Percentiles rank a stretch among this genome's conserved stretches.
Evolutionary conservation across 2,888 invertebrate genomes (phyloP).

Genomic region (Rhingia campestris): DNA sequence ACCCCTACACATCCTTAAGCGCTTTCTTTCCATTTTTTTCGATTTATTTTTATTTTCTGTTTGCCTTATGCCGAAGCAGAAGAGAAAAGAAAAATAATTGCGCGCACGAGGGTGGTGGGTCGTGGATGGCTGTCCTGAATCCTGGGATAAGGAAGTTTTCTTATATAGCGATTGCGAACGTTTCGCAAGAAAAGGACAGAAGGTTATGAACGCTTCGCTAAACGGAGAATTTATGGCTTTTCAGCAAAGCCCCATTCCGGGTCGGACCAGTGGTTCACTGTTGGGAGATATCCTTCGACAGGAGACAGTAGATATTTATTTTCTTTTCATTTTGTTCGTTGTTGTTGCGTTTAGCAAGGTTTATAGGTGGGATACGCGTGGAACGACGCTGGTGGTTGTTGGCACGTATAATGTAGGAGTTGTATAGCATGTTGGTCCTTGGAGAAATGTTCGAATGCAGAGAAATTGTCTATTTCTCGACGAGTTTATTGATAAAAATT

Average conservation of each 20-base stretch:
- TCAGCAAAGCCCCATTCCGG: slow-evolving; percentile 69
- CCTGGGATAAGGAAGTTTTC: slow-evolving; percentile 72
- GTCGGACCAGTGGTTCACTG: slow-evolving; percentile 63
- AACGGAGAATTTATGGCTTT: slow-evolving; percentile 74
- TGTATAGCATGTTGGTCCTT: slow-evolving; percentile 56
- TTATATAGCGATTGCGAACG: slow-evolving; percentile 25
- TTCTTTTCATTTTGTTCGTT: slow-evolving; percentile 39
- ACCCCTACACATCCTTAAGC: slow-evolving; percentile 52
- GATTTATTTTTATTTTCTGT: slow-evolving; percentile 72
- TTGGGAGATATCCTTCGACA: slow-evolving; percentile 70
- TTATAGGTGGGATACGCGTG: slow-evolving; percentile 14
- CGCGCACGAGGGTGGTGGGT: slow-evolving; percentile 22
- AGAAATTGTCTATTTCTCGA: slow-evolving; percentile 69
- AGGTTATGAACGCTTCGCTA: slow-evolving; percentile 75
- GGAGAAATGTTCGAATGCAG: slow-evolving; percentile 64
- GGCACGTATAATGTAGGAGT: slow-evolving; percentile 43
- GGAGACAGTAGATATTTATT: slow-evolving; percentile 72
- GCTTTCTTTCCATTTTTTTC: slow-evolving; percentile 44
- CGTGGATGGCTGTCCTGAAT: slow-evolving; percentile 33
- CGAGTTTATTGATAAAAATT: slow-evolving; percentile 73
- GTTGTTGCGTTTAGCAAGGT: slow-evolving; percentile 30
- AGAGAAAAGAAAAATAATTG: slow-evolving; percentile 52
- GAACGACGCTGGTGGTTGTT: slow-evolving; percentile 30
- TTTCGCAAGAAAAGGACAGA: slow-evolving; percentile 71
- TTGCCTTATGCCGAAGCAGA: slow-evolving; percentile 48